A percentile compares a stretch with the other conserved stretches of the same genome.
phyloP scores from a whole-genome alignment of 2,113 vertebrate species.

The Proteles cristata region DNA sequence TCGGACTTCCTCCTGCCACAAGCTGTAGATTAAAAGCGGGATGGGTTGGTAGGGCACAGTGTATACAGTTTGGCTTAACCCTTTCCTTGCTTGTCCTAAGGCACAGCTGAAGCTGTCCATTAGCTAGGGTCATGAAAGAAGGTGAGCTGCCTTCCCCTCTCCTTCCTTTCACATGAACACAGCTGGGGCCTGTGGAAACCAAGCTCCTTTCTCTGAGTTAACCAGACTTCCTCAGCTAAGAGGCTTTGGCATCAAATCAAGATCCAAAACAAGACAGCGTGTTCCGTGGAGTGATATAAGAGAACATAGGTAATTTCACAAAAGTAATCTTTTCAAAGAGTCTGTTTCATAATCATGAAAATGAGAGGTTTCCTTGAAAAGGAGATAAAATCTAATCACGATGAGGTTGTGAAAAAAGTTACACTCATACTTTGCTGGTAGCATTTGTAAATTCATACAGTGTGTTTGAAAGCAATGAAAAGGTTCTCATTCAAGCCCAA shows the following conservation, averaged over 20 bases:
- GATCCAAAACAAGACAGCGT: not conserved
- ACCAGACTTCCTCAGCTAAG: not conserved
- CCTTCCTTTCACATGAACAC: not conserved
- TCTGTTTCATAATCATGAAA: not conserved
- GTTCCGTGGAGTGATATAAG: not conserved
- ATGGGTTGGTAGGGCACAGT: constrained; percentile 62
- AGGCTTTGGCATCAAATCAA: not conserved
- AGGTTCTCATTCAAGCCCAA: not conserved
- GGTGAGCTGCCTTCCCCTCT: not conserved
- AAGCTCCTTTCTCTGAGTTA: not conserved
- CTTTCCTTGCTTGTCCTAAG: constrained; percentile 47
- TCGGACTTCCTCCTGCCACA: constrained; percentile 88
- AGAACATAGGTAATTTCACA: not conserved
- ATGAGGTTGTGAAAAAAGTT: not conserved
- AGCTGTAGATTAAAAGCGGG: constrained; percentile 84
- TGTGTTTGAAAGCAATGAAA: not conserved
- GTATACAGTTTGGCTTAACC: constrained; percentile 80
- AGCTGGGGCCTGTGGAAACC: not conserved
- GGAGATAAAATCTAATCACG: not conserved
- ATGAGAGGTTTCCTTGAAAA: not conserved
- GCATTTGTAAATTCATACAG: not conserved
- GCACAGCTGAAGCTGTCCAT: not conserved
- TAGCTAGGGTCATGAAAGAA: not conserved
- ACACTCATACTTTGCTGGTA: not conserved
- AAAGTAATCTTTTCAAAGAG: not conserved